Conservation (phyloP, 2,888 invertebrate species). For the Pomacea canaliculata region DNA sequence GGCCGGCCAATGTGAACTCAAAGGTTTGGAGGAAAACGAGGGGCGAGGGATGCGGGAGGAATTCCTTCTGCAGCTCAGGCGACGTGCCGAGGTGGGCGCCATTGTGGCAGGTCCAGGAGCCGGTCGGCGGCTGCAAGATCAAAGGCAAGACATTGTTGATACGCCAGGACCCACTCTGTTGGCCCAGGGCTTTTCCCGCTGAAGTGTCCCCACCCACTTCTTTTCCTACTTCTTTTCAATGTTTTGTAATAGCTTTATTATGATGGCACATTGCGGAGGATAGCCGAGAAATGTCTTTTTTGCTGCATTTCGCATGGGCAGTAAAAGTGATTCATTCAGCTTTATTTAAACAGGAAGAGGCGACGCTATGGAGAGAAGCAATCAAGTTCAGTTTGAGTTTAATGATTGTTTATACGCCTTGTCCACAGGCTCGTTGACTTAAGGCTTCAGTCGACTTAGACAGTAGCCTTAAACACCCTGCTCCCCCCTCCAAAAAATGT, state of each 20-base stretch:
- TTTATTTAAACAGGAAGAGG: too few species aligned
- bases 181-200: slow-evolving; percentile 1
- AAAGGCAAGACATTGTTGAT: slow-evolving; percentile 1
- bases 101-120: neutral
- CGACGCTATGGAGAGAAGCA: too few species aligned
- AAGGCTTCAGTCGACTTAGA: too few species aligned
- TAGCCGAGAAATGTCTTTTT: too few species aligned
- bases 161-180: slow-evolving; percentile 4
- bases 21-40: neutral
- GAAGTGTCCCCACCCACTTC: slow-evolving; percentile 7
- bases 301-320: too few species aligned
- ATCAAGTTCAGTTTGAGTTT: too few species aligned
- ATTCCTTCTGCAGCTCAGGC: neutral
- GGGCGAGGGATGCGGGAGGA: neutral
- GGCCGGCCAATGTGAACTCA: neutral
- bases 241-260: neutral
- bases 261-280: too few species aligned
- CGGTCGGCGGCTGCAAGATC: neutral
- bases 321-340: too few species aligned
- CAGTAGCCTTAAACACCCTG: too few species aligned
- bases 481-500: too few species aligned
- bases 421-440: too few species aligned
- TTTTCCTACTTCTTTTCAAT: neutral
- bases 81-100: neutral
- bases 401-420: too few species aligned